These are phyloP conservation scores for Folsomia candida DNA, from an alignment of 2,888 invertebrate genomes.

Conservation along the genomic window DNA sequence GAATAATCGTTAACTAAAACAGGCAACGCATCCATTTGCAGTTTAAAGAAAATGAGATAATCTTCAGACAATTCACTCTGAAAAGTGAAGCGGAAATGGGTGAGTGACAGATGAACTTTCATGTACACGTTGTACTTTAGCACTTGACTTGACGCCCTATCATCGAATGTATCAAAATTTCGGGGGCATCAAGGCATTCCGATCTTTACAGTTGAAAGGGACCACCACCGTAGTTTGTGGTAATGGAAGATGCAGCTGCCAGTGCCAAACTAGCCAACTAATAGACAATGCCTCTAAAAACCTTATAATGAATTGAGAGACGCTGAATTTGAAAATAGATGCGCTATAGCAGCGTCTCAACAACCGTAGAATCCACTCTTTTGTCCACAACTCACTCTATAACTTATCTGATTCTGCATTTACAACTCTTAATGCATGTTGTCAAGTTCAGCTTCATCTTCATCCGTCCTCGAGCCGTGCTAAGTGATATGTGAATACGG, in stretches of 20 bases:
- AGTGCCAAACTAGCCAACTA: conserved; percentile 20
- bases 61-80: background rate
- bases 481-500: no score
- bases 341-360: background rate
- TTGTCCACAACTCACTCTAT: background rate
- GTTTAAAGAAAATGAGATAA: no score
- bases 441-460: conserved; percentile 4
- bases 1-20: no score
- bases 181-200: conserved; percentile 30
- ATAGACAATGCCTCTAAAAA: conserved; percentile 11
- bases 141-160: conserved; percentile 48
- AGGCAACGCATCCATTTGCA: no score
- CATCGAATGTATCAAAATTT: conserved; percentile 48
- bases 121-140: conserved; percentile 1
- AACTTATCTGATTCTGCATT: conserved; percentile 15
- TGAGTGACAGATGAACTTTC: conserved; percentile 1
- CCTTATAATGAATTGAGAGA: conserved; percentile 10
- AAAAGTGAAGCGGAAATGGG: background rate
- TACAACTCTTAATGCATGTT: conserved; percentile 3
- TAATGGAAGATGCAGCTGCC: conserved; percentile 34
- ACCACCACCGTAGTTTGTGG: conserved; percentile 46
- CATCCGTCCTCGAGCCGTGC: no score
- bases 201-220: conserved; percentile 23
- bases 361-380: background rate
- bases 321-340: background rate